These are phyloP conservation scores for Tuta absoluta DNA, from an alignment of 2,888 invertebrate genomes.

Conservation along the genomic window DNA sequence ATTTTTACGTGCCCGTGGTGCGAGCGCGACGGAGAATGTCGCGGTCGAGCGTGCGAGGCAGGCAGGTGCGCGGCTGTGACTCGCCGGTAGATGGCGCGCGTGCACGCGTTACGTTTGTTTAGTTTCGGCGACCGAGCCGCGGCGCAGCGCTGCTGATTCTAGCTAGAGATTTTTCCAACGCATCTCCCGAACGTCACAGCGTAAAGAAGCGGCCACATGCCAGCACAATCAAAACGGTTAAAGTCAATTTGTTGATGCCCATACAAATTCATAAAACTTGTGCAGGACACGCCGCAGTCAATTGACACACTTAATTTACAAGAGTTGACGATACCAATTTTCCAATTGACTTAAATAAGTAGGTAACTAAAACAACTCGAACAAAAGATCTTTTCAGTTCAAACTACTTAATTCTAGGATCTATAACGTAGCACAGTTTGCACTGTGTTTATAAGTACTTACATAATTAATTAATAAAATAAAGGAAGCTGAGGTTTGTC, in stretches of 20 bases:
- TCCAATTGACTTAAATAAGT: neutral
- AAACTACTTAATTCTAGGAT: too few species aligned
- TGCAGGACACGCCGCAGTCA: neutral
- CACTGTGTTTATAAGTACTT: too few species aligned
- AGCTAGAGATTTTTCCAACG: conserved; percentile 78
- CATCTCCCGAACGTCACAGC: conserved; percentile 65
- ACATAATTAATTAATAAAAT: too few species aligned
- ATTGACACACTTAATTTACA: neutral
- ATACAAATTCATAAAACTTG: neutral
- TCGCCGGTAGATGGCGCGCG: conserved; percentile 68
- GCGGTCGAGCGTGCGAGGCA: conserved; percentile 37
- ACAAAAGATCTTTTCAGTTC: too few species aligned
- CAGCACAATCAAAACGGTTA: conserved; percentile 18
- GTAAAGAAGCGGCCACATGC: conserved; percentile 62
- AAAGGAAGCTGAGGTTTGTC: too few species aligned
- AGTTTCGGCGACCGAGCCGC: conserved; percentile 75
- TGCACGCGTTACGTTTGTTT: conserved; percentile 66
- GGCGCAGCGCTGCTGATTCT: conserved; percentile 76
- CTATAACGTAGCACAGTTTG: too few species aligned
- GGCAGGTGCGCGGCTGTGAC: conserved; percentile 61
- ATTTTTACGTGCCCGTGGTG: conserved; percentile 78
- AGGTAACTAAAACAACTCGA: neutral
- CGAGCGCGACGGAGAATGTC: conserved; percentile 75
- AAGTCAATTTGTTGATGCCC: neutral
- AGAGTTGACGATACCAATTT: neutral